Evolutionary conservation across 1,140 invertebrate genomes (phyloP).

Genomic region (Caligus rogercresseyi): DNA sequence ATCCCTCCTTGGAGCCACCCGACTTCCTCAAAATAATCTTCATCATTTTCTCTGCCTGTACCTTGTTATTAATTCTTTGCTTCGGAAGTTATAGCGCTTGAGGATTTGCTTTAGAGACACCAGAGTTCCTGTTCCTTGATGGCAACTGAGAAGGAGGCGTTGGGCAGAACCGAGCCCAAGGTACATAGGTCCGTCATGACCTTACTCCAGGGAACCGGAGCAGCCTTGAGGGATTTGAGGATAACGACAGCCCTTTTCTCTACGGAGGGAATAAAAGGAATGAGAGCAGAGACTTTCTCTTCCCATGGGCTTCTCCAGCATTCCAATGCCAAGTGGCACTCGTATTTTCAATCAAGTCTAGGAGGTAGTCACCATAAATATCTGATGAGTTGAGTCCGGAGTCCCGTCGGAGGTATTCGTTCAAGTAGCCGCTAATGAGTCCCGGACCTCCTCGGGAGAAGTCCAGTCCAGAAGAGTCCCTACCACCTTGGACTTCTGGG

Average conservation of each 20-base stretch:
- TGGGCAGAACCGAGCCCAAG: not conserved
- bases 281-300: not conserved
- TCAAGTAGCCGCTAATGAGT: constrained; percentile 1
- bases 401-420: not conserved
- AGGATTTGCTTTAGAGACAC: constrained; percentile 1
- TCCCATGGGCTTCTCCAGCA: constrained; percentile 18
- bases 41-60: not conserved
- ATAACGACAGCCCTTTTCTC: constrained; percentile 1
- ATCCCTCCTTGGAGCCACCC: not conserved
- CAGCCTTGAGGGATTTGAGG: constrained; percentile 6
- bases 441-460: constrained; percentile 4
- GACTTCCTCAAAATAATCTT: not conserved
- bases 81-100: not conserved
- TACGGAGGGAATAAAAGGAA: constrained; percentile 3
- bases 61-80: not conserved
- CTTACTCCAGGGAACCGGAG: constrained; percentile 16
- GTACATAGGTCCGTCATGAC: constrained; percentile 2
- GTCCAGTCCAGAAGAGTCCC: constrained; percentile 11
- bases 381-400: not conserved
- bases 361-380: not conserved
- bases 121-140: constrained; percentile 2
- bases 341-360: constrained; percentile 4
- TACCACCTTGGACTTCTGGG: constrained; percentile 4
- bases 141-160: not conserved
- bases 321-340: constrained; percentile 15